phyloP scores from a whole-genome alignment of 2,888 invertebrate genomes.

The Nomada lathburiana region DNA sequence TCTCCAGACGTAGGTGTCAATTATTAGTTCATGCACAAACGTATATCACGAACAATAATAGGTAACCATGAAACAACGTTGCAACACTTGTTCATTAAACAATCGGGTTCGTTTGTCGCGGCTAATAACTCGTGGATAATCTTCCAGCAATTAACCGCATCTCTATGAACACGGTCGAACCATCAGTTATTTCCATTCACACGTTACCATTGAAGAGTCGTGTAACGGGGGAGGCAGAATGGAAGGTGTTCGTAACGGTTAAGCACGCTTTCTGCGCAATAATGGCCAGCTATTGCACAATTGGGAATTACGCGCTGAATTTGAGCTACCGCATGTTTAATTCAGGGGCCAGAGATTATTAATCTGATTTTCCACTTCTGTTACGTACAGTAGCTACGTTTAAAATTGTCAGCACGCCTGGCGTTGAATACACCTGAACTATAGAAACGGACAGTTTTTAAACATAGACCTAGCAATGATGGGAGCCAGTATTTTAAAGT shows the following conservation, averaged over 20 bases:
- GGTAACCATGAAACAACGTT: neutral
- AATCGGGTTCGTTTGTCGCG: conserved; percentile 31
- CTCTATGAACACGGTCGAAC: conserved; percentile 28
- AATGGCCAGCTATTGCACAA: conserved; percentile 61
- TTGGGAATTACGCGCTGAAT: conserved; percentile 62
- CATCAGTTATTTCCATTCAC: conserved; percentile 56
- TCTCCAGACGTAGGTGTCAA: too few relatives aligned
- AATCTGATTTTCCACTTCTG: conserved; percentile 50
- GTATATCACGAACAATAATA: too few relatives aligned
- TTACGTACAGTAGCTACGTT: neutral
- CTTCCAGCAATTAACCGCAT: conserved; percentile 49
- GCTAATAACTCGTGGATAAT: conserved; percentile 44
- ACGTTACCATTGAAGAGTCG: conserved; percentile 54
- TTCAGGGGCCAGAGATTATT: conserved; percentile 55
- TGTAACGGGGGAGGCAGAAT: conserved; percentile 38
- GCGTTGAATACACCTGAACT: neutral
- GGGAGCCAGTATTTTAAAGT: too few relatives aligned
- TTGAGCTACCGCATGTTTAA: conserved; percentile 59
- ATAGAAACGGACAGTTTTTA: neutral
- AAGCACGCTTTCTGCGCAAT: conserved; percentile 61
- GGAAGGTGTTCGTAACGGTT: conserved; percentile 60
- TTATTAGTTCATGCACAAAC: too few relatives aligned
- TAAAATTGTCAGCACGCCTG: conserved; percentile 28
- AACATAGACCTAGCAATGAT: neutral
- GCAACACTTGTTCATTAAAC: conserved; percentile 29